Evolutionary conservation across 2,888 invertebrate genomes (phyloP), one percentile per base, ranked within the genome.

Genomic region (Habroteleia sp.): DNA sequence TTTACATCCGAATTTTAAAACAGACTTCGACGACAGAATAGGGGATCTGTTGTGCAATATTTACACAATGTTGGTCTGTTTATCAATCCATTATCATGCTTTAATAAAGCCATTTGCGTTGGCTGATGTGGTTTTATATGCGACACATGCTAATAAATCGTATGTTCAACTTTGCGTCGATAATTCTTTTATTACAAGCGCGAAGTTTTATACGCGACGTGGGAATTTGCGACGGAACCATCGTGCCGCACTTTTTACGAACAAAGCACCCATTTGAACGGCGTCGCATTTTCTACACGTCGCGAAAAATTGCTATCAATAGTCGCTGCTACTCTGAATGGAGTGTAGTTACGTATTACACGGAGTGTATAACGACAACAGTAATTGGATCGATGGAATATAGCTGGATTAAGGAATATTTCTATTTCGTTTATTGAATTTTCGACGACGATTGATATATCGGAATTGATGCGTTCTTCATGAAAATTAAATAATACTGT

Each of bases 81-180:
- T 72, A 74, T 76, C 76, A 74, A 72, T 79, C 77, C 74, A 73
- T 73, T 65, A 73, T 73, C 58, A 44, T 29, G 65, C 62, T 71
- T 54, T 56, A 72, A 68, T 74, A 56, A 56, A 63, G 56, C 56
- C 27, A 62, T 63, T 62, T 35, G 50, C 6, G 58, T 29, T 58
- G 63, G 66, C 31, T 56, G 48, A 44, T 60, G 66, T 16, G 74
- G 74, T 66, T 74, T 62, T 62, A 74, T 68, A 56, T 25, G 50
- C 65, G 65, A 66, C 69, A 25, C 29, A 41, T 35, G 41, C 65
- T 71, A 71, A 77, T 77, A 77, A 77, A 77, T 77, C 65, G 31
- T 37, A 44, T 48, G 50, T 33, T 56, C 62, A 63, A 69, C 69
- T 66, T 71, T 35, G 60, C 65, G 48, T 54, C 75, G 75, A 75